Evolutionary conservation across 2,113 vertebrate species (phyloP).

Genomic region (Pterophyllum scalare): DNA sequence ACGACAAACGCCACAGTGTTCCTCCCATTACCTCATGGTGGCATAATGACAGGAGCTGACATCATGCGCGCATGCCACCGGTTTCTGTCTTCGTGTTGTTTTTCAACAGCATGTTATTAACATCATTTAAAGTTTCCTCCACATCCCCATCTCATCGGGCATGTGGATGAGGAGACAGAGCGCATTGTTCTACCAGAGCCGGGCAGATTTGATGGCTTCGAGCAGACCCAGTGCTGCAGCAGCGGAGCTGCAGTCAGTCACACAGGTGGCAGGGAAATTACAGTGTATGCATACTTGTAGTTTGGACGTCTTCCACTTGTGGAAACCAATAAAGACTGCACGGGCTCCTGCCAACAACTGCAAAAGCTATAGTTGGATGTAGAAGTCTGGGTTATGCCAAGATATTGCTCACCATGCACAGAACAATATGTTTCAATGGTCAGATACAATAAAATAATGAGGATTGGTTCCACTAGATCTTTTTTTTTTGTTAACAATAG

Average conservation of each 20-base stretch:
- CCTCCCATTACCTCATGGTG: conserved; percentile 60
- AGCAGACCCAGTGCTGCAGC: conserved; percentile 31
- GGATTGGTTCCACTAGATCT: conserved; percentile 41
- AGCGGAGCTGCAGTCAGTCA: conserved; percentile 44
- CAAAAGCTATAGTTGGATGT: conserved; percentile 72
- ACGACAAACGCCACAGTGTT: conserved; percentile 28
- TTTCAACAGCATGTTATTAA: conserved; percentile 78
- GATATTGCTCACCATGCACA: conserved; percentile 49
- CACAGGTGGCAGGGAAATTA: conserved; percentile 79
- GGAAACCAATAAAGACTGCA: conserved; percentile 70
- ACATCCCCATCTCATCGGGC: conserved; percentile 18
- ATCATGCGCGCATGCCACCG: conserved; percentile 60
- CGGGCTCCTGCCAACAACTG: conserved; percentile 60
- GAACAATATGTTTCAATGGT: conserved; percentile 64
- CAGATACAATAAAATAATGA: conserved; percentile 54
- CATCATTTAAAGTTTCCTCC: conserved; percentile 67
- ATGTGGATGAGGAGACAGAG: conserved; percentile 55
- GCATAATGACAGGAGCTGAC: conserved; percentile 54
- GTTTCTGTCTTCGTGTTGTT: conserved; percentile 43
- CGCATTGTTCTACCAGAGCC: conserved; percentile 63
- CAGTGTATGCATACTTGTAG: conserved; percentile 59
- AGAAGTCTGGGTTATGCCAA: conserved; percentile 52
- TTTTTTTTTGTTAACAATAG: conserved; percentile 44
- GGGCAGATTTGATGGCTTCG: conserved; percentile 50
- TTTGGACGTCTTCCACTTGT: conserved; percentile 69